Base-by-base conservation (phyloP, 2,797 vertebrate species). In the Hypotaenidia okinawae region DNA sequence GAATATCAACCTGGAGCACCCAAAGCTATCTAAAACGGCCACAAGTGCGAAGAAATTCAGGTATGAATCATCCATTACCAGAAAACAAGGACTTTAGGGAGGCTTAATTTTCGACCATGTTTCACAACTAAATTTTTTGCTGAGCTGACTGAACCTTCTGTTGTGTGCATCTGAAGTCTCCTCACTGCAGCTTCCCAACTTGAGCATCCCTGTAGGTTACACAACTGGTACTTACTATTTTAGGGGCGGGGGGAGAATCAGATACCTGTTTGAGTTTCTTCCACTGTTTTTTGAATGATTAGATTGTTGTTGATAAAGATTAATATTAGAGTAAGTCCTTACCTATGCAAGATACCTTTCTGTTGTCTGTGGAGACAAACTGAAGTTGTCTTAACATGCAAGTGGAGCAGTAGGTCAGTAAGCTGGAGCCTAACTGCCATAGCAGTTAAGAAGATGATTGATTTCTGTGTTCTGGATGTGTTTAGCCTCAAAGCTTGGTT, bases 1-100 rank as follows among this genome's bases (percentile, higher is more conserved):
- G 17, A 97, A 98, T 49, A 90, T 97, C 68, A 94, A 83, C 88
- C 66, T 98, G 17, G 98, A 97, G 51, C 93, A 92, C 37, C 68
- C 96, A 33, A 92, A 97, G 58, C 32, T 83, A 85, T 97, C 64
- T 94, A 98, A 98, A 97, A 91, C 84, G 27, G 39, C 97, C 8
- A 33, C 27, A 52, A 98, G 97, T 95, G 89, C 95, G 57, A 99
- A 98, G 93, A 98, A 98, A 84, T 99, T 99, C 97, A 99, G 98
- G 99, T 99, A 97, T 37, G 98, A 28, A 14, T 76, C 64, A 68
- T 62, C 9, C 3, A 9, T 68, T 75, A 13, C 32, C n/a, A 84
- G n/a, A 52, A 67, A 57, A 54, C 23, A 57, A 54, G 25, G 11
- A 47, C 35, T 22, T 82, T 86, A 68, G 83, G 6, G 81, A 68